phyloP scores from a whole-genome alignment of 2,797 vertebrate genomes.

The Parotocinclus haroldoi region DNA sequence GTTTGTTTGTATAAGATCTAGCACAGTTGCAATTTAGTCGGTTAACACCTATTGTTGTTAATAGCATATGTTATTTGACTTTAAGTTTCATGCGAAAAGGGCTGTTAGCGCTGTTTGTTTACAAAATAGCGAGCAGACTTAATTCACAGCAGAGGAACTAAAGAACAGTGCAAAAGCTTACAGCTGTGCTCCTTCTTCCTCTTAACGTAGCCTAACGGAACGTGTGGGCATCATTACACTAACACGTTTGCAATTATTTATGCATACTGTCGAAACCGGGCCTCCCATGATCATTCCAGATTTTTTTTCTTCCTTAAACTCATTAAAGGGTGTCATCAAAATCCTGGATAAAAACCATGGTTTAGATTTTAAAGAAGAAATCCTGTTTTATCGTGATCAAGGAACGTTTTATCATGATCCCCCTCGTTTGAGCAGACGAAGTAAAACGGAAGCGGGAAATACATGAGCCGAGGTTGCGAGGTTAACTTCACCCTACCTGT shows the following conservation, averaged over 20 bases:
- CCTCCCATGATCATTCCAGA: slow-evolving; percentile 23
- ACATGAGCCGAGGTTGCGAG: slow-evolving; percentile 26
- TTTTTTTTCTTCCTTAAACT: not conserved
- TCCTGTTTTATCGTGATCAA: slow-evolving; percentile 11
- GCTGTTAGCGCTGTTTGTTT: slow-evolving; percentile 74
- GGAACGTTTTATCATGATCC: not conserved
- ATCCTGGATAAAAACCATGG: not conserved
- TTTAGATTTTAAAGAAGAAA: slow-evolving; percentile 5
- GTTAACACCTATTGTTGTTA: slow-evolving; percentile 77
- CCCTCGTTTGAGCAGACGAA: slow-evolving; percentile 10
- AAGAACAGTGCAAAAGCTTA: slow-evolving; percentile 74
- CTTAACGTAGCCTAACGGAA: slow-evolving; percentile 41
- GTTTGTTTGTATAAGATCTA: slow-evolving; percentile 78
- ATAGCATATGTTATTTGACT: slow-evolving; percentile 80
- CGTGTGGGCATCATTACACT: slow-evolving; percentile 48
- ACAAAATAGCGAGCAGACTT: slow-evolving; percentile 76
- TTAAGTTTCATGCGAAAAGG: slow-evolving; percentile 73
- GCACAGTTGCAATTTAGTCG: slow-evolving; percentile 75
- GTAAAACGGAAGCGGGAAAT: slow-evolving; percentile 20
- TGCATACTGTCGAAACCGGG: slow-evolving; percentile 23
- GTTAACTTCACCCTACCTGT: slow-evolving; percentile 34
- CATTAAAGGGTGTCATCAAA: slow-evolving; percentile 8
- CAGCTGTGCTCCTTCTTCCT: slow-evolving; percentile 61
- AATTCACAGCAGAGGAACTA: slow-evolving; percentile 70
- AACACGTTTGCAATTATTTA: slow-evolving; percentile 47